Percentiles rank a stretch among this genome's conserved stretches.
phyloP scores from a whole-genome alignment of 1,140 invertebrate species.

The Scaptomyza pallida region DNA sequence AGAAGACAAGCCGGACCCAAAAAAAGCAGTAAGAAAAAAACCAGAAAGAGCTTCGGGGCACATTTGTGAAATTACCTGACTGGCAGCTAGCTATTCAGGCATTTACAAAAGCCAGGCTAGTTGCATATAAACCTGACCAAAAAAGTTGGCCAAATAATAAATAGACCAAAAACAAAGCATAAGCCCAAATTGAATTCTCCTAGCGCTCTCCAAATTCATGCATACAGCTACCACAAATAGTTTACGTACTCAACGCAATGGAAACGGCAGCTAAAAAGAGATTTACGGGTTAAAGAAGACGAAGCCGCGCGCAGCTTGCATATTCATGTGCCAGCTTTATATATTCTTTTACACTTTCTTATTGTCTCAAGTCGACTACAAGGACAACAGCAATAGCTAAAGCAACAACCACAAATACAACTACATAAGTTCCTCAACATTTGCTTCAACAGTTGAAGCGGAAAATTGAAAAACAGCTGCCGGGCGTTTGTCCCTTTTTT shows the following conservation, averaged over 20 bases:
- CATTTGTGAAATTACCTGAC: constrained; percentile 78
- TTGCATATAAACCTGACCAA: constrained; percentile 25
- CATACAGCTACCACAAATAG: constrained; percentile 38
- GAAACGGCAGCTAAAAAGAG: constrained; percentile 33
- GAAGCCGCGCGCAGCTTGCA: constrained; percentile 39
- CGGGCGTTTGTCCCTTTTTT: constrained; percentile 45
- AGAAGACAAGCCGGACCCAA: constrained; percentile 58
- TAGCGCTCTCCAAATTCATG: constrained; percentile 23
- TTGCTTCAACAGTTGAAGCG: constrained; percentile 68
- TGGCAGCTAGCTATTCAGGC: constrained; percentile 34
- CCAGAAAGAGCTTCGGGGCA: constrained; percentile 19
- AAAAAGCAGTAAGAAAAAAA: constrained; percentile 28
- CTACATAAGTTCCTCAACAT: constrained; percentile 35
- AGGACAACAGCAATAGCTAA: constrained; percentile 29
- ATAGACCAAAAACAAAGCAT: background rate
- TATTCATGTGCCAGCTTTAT: constrained; percentile 51
- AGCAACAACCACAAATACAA: constrained; percentile 10
- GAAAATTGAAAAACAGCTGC: constrained; percentile 79
- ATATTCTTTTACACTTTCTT: constrained; percentile 52
- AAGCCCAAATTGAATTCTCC: constrained; percentile 39
- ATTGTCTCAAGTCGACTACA: constrained; percentile 41
- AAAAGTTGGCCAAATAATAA: constrained; percentile 4
- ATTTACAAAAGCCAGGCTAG: constrained; percentile 35
- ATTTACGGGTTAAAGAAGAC: constrained; percentile 33
- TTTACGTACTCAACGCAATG: constrained; percentile 41